A percentile compares a stretch with the other conserved stretches of the same genome.
Evolutionary conservation across 53 echinoderm and acorn worm genomes (phyloP).

Genomic region (Arbacia lixula): DNA sequence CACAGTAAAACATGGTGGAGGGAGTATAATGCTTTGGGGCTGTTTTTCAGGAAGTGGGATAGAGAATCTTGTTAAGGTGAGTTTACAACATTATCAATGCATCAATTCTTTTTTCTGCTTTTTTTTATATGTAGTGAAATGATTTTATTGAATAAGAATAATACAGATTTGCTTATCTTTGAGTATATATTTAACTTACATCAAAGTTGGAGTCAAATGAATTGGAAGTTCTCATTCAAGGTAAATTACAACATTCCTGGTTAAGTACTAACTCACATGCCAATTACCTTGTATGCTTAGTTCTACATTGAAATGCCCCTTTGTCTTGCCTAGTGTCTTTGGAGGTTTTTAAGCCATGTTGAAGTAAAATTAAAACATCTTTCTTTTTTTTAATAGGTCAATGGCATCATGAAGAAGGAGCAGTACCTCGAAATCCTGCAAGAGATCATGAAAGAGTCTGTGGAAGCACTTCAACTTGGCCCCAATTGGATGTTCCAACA

Average conservation of each 20-base stretch:
- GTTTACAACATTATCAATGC: background rate
- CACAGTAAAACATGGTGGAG: conserved; percentile 56
- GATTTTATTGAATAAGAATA: background rate
- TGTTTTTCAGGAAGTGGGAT: conserved; percentile 26
- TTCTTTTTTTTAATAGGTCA: background rate
- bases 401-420: background rate
- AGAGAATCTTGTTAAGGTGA: background rate
- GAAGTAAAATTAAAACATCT: background rate
- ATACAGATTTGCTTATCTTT: too few relatives aligned
- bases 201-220: background rate
- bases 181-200: background rate
- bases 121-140: background rate
- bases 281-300: background rate
- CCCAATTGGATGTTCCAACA: conserved; percentile 1
- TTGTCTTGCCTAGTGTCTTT: background rate
- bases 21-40: conserved; percentile 38
- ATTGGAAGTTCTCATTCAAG: background rate
- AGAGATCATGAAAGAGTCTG: background rate
- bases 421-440: background rate
- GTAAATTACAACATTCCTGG: background rate
- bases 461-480: background rate
- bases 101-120: background rate
- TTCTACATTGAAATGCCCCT: background rate
- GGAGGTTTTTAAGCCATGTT: background rate
- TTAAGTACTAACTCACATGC: background rate